These are phyloP conservation scores for Orycteropus afer DNA, from an alignment of 2,113 vertebrate species.

Conservation along the genomic window DNA sequence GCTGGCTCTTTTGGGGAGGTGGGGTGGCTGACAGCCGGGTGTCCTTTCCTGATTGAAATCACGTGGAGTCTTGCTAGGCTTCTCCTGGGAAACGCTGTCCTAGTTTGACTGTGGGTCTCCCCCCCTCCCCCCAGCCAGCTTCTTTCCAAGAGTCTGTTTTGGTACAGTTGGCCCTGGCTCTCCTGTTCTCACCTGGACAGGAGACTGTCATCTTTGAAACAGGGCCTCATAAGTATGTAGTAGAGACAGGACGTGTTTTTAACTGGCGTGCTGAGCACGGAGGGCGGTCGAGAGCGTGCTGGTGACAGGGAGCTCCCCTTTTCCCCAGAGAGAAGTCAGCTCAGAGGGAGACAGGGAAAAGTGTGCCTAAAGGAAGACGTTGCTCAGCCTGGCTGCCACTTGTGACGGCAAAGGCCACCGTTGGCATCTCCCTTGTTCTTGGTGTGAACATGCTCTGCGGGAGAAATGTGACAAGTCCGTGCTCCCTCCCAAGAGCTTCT, in stretches of 20 bases:
- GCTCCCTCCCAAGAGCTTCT: slow-evolving; percentile 50
- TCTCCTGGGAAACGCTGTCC: slow-evolving; percentile 84
- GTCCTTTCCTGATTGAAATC: slow-evolving; percentile 84
- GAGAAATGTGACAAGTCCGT: slow-evolving; percentile 58
- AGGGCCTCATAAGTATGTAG: slow-evolving; percentile 79
- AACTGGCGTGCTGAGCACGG: neutral
- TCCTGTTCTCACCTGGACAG: slow-evolving; percentile 78
- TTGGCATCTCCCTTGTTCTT: slow-evolving; percentile 60
- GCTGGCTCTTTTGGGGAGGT: slow-evolving; percentile 46
- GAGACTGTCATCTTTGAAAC: slow-evolving; percentile 80
- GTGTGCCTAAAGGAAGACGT: slow-evolving; percentile 18
- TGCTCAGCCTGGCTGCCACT: slow-evolving; percentile 60
- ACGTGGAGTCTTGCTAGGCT: slow-evolving; percentile 76
- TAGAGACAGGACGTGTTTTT: slow-evolving; percentile 76
- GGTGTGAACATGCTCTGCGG: slow-evolving; percentile 61
- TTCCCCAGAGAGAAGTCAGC: slow-evolving; percentile 58
- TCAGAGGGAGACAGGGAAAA: neutral
- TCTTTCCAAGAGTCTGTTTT: slow-evolving; percentile 86
- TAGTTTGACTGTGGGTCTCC: slow-evolving; percentile 83
- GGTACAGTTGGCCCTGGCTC: slow-evolving; percentile 82
- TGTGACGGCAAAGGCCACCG: slow-evolving; percentile 55
- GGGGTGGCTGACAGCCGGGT: slow-evolving; percentile 73
- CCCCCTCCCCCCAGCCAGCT: slow-evolving; percentile 62
- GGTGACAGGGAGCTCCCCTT: slow-evolving; percentile 72
- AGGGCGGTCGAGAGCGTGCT: neutral